Evolutionary conservation across 2,797 vertebrate species (phyloP), one percentile per base, ranked within the genome.

Genomic region (Lithobates pipiens): DNA sequence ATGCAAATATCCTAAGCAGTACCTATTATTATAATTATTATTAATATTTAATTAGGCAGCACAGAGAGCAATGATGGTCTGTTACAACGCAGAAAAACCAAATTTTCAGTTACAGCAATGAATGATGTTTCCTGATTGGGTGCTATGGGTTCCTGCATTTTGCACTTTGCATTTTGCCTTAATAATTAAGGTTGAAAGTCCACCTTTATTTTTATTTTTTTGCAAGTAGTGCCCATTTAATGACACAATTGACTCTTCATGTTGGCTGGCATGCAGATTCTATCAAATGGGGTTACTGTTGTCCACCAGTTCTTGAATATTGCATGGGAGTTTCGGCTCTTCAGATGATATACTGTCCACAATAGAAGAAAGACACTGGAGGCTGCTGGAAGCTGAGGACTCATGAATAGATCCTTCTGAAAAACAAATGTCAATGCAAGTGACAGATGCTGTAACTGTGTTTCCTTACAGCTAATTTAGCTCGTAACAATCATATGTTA

Each of bases 301-400:
- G 88, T 95, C 94, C 86, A 92, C 94, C 73, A 87, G 88, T 75
- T 95, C 93, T 75, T 95, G 96, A 23, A 85, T 91, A 50, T 89
- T 88, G 89, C 89, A 90, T 75, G 87, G 91, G 46, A 92, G 90
- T 81, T 96, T 97, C 88, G 91, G 92, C 32, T 97, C 96, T 42
- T 97, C 96, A 0, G 91, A 97, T 85, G 96, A 96, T 92, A 99
- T 99, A 89, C 98, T 99, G 95, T 99, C 95, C 89, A 99, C 98
- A 72, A 99, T 99, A 39, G 98, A 99, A 36, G 98, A 99, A 63
- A 99, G 96, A 27, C 96, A 96, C 68, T 96, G 96, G 18, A 99
- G 97, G 89, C 98, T 99, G 91, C 96, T 96, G 68, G 97, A 96
- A 0, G 95, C 96, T 0, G 97, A 95, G 0, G 96, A 95, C 87